Conservation (phyloP, 2,113 vertebrate genomes). For the Forbesichthys agassizii region DNA sequence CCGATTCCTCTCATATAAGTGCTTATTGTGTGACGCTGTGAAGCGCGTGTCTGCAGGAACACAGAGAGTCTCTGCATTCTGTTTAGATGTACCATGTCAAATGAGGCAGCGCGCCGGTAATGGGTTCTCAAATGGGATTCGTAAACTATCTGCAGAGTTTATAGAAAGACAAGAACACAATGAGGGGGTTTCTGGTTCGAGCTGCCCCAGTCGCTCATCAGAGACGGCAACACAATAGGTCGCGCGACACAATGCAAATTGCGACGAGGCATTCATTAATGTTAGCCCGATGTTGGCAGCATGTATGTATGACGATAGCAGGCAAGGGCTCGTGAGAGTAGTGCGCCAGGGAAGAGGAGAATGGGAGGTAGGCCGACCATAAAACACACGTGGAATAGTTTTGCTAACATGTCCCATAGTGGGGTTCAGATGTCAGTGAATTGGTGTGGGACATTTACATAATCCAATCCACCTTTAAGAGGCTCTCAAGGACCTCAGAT, state of each 20-base stretch:
- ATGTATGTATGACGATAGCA: not conserved
- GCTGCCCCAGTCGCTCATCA: slow-evolving; percentile 53
- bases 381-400: slow-evolving; percentile 29
- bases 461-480: slow-evolving; percentile 1
- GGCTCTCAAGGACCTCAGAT: slow-evolving; percentile 24
- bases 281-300: slow-evolving; percentile 6
- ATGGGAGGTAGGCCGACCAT: slow-evolving; percentile 26
- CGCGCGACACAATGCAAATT: slow-evolving; percentile 58
- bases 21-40: slow-evolving; percentile 49
- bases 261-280: slow-evolving; percentile 56
- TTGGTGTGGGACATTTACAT: not conserved
- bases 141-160: slow-evolving; percentile 18
- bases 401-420: not conserved
- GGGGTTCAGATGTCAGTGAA: slow-evolving; percentile 18
- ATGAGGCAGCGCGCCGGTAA: slow-evolving; percentile 12
- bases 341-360: slow-evolving; percentile 14
- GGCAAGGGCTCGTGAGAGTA: not conserved
- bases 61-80: slow-evolving; percentile 41
- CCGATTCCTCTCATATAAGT: slow-evolving; percentile 44
- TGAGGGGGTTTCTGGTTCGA: slow-evolving; percentile 23
- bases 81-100: slow-evolving; percentile 27
- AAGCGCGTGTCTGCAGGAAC: slow-evolving; percentile 31
- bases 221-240: slow-evolving; percentile 50
- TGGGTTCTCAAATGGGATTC: slow-evolving; percentile 18
- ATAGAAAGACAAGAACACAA: slow-evolving; percentile 24